Conservation (phyloP, 1,140 invertebrate species). For the Papilio aristodemus region DNA sequence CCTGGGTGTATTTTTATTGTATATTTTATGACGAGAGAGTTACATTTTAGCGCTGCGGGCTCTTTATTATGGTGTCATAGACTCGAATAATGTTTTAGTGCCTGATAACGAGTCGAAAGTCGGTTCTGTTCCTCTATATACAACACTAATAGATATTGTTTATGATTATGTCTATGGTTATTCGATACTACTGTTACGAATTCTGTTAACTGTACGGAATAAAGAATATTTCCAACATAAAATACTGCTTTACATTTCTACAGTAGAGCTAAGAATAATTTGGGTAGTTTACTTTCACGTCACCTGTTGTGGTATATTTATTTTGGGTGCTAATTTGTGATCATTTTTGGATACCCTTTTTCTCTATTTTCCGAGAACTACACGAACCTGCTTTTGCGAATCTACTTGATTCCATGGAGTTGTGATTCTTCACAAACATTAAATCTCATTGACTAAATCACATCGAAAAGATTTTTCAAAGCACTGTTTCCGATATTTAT, state of each 20-base stretch:
- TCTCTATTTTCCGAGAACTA: too few relatives aligned
- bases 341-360: too few relatives aligned
- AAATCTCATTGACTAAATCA: too few relatives aligned
- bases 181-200: constrained; percentile 1
- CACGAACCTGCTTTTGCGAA: too few relatives aligned
- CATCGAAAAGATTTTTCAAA: too few relatives aligned
- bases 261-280: too few relatives aligned
- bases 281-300: too few relatives aligned
- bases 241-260: background rate
- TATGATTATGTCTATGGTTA: constrained; percentile 4
- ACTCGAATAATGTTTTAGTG: constrained; percentile 71
- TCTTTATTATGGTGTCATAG: constrained; percentile 74
- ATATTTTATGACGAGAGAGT: constrained; percentile 70
- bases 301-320: too few relatives aligned
- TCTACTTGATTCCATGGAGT: too few relatives aligned
- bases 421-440: too few relatives aligned
- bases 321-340: too few relatives aligned
- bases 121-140: constrained; percentile 32
- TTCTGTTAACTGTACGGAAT: background rate
- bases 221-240: background rate
- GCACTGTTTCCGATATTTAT: too few relatives aligned
- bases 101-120: constrained; percentile 67
- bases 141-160: constrained; percentile 9
- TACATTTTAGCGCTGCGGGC: constrained; percentile 79
- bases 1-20: constrained; percentile 73